Evolutionary conservation across 2,797 vertebrate species (phyloP), one percentile per base, ranked within the genome.

Genomic region (Pagetopsis macropterus): DNA sequence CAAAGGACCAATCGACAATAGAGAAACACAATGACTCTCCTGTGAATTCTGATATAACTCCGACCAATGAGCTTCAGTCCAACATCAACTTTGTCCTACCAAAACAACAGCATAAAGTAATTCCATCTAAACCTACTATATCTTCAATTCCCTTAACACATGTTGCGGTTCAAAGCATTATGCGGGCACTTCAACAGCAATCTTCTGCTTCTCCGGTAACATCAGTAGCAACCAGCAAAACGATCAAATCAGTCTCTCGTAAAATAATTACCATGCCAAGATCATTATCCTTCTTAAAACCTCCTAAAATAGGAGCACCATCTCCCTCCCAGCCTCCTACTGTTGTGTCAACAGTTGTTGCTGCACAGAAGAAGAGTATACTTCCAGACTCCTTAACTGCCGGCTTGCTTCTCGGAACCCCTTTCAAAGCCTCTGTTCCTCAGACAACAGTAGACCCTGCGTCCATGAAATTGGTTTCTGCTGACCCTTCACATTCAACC

Each of bases 201-300:
- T 4, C 1, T 48, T 10, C n/a, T 6, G 9, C 15, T 62, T 17
- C 67, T 43, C 4, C 19, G 8, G 23, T 61, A 17, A 59, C 50
- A 27, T 8, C 46, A 0, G 3, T 54, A 33, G 5, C 45, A 54
- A 21, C 69, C 5, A 75, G 9, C 21, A 69, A 74, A 45, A 11
- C 0, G 3, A 9, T 4, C 41, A 51, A 31, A 2, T 1, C 37
- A 10, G 11, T n/a, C 17, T 41, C 41, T 49, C 43, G 48, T 33
- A 85, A 76, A 76, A 78, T 89, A 37, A 64, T 84, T 56, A 15
- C 83, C 2, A 14, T 86, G 14, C 72, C 84, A 59, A 73, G 60
- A 63, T 44, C 50, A 37, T 1, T 31, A 15, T 60, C 45, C 15
- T 65, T 70, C 2, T 21, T 46, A 11, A 37, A 3, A 17, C 19